These are phyloP conservation scores for Pseudoips prasinana DNA, from an alignment of 2,888 invertebrate species.

Conservation along the genomic window DNA sequence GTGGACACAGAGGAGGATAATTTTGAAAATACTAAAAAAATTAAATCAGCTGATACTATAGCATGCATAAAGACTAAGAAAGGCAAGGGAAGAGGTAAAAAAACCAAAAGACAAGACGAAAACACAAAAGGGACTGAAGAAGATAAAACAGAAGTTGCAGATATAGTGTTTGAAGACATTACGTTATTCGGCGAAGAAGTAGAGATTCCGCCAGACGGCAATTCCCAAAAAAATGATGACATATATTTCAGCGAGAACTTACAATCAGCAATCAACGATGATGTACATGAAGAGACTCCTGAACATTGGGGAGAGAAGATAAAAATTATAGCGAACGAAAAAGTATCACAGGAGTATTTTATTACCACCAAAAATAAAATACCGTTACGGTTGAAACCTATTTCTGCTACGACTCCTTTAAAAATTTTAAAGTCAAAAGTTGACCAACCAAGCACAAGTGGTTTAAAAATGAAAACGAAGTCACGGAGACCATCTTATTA, in stretches of 20 bases:
- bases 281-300: conserved; percentile 11
- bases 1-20: conserved; percentile 1
- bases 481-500: too few relatives aligned
- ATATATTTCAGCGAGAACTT: conserved; percentile 5
- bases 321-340: conserved; percentile 16
- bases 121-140: conserved; percentile 11
- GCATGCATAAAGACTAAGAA: conserved; percentile 1
- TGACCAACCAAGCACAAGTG: conserved; percentile 11
- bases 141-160: conserved; percentile 12
- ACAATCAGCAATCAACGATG: conserved; percentile 3
- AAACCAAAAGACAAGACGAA: conserved; percentile 14
- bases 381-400: conserved; percentile 8
- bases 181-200: conserved; percentile 14
- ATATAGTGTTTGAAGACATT: conserved; percentile 16
- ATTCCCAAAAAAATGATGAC: conserved; percentile 9
- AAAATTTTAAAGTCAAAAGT: conserved; percentile 5
- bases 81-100: conserved; percentile 15
- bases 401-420: conserved; percentile 7
- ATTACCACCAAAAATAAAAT: conserved; percentile 13
- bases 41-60: too few relatives aligned
- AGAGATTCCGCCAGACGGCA: too few relatives aligned
- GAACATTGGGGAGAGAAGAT: too few relatives aligned
- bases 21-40: conserved; percentile 1
- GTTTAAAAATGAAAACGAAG: conserved; percentile 9
- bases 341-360: conserved; percentile 14